Evolutionary conservation across 2,113 vertebrate genomes (phyloP), one percentile per base, ranked within the genome.

Genomic region (Rhinichthys klamathensis): DNA sequence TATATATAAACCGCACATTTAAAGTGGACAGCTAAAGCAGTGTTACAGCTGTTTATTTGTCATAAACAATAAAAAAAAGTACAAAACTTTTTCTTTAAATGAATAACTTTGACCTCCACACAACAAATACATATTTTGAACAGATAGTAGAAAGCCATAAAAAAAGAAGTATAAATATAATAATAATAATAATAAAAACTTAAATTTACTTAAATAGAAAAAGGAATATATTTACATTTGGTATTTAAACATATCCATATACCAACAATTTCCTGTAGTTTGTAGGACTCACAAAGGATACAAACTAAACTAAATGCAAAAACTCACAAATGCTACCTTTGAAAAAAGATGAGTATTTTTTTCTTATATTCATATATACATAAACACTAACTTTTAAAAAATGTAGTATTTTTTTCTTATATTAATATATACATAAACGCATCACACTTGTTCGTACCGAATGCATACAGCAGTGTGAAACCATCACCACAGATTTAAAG

Each of bases 111-210:
- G 25, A 76, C 73, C 6, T 41, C 2, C 56, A 65, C 38, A 21
- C n/a, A 11, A 63, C 15, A 46, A 61, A 41, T 6, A 44, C 3
- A 56, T n/a, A 18, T 35, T 35, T 12, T 58, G 9, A 58, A 77
- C 75, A 77, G 11, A 77, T 65, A 60, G 81, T 73, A 63, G 84
- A 87, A 63, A 83, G 4, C 69, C 61, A 80, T 86, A 80, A 86
- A 13, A 32, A 86, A 84, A 69, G 13, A 65, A 88, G 89, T 86
- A 75, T 88, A 90, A 80, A 27, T 80, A n/a, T 82, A 87, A 80
- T 75, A 56, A 65, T 89, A 88, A 87, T 86, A 70, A 85, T 61
- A 80, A 15, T 84, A 16, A 81, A 35, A 60, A 30, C 76, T 7
- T 41, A 63, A 21, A 73, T 65, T 69, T 38, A 75, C 60, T 67